Conservation (phyloP, 2,113 vertebrate genomes). For the Gasterosteus nipponicus region DNA sequence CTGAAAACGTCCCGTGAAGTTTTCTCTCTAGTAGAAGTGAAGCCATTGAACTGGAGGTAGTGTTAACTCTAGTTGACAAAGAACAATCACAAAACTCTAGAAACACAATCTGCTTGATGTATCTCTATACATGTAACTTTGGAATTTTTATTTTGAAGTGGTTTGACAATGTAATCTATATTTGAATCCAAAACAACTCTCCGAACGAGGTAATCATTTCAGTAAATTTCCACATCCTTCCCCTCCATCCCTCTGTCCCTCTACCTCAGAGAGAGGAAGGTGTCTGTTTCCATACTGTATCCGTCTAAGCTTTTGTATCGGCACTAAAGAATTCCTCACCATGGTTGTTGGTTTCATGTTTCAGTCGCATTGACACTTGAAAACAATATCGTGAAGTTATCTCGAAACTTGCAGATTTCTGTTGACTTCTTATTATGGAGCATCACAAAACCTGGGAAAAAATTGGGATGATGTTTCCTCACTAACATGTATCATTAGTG, state of each 20-base stretch:
- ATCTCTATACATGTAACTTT: not conserved
- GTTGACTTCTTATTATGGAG: slow-evolving; percentile 26
- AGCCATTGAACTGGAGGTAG: not conserved
- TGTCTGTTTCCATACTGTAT: slow-evolving; percentile 58
- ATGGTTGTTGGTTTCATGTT: slow-evolving; percentile 56
- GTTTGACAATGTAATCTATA: slow-evolving; percentile 6
- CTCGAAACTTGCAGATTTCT: slow-evolving; percentile 21
- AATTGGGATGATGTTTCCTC: not conserved
- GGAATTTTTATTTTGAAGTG: not conserved
- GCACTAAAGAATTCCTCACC: slow-evolving; percentile 49
- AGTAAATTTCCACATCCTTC: slow-evolving; percentile 64
- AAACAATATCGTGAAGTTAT: slow-evolving; percentile 34
- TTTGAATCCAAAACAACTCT: not conserved
- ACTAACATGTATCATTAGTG: not conserved
- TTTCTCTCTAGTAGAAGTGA: not conserved
- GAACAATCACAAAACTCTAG: not conserved
- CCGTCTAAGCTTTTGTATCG: slow-evolving; percentile 45
- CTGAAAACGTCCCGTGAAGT: not conserved
- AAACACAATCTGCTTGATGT: not conserved
- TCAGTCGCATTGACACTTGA: slow-evolving; percentile 39
- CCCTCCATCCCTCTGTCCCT: slow-evolving; percentile 37
- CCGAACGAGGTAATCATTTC: slow-evolving; percentile 15
- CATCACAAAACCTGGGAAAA: slow-evolving; percentile 13
- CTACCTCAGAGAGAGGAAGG: slow-evolving; percentile 53
- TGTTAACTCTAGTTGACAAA: slow-evolving; percentile 3